Percentiles rank a stretch among this genome's conserved stretches.
Conservation (phyloP, 2,797 vertebrate genomes). For the Acanthis flammea region DNA sequence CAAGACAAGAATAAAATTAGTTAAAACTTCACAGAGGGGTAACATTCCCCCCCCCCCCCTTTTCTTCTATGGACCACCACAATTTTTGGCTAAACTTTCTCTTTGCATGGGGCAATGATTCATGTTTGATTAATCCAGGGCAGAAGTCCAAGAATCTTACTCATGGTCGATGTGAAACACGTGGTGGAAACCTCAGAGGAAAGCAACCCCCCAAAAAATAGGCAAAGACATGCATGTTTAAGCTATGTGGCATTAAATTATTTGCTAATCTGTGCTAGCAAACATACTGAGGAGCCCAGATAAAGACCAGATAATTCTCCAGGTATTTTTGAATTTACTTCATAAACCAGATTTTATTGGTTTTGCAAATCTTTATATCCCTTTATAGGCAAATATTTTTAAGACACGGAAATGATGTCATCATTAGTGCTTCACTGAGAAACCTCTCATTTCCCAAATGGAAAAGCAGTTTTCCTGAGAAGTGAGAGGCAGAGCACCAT, state of each 20-base stretch:
- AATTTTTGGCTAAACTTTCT: slow-evolving; percentile 15
- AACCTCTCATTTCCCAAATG: neutral
- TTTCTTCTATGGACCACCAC: neutral
- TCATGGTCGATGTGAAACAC: slow-evolving; percentile 9
- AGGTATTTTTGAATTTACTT: neutral
- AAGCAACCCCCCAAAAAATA: neutral
- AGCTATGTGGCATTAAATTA: neutral
- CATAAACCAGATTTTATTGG: neutral
- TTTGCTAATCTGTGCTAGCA: neutral
- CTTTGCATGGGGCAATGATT: neutral
- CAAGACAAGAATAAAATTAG: neutral
- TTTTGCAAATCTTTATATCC: neutral
- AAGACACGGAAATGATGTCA: neutral
- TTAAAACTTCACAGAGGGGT: neutral
- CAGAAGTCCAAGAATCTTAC: slow-evolving; percentile 17
- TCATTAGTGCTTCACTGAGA: neutral
- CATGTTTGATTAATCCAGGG: slow-evolving; percentile 26
- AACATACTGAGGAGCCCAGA: neutral
- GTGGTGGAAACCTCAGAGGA: neutral
- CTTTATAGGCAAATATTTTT: neutral
- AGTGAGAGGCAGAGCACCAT: neutral
- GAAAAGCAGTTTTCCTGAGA: neutral
- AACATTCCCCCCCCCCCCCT: accelerated
- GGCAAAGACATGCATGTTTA: neutral
- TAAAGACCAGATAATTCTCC: neutral